Conservation (phyloP, 2,888 invertebrate species). For the Lasioglossum figueresi region DNA sequence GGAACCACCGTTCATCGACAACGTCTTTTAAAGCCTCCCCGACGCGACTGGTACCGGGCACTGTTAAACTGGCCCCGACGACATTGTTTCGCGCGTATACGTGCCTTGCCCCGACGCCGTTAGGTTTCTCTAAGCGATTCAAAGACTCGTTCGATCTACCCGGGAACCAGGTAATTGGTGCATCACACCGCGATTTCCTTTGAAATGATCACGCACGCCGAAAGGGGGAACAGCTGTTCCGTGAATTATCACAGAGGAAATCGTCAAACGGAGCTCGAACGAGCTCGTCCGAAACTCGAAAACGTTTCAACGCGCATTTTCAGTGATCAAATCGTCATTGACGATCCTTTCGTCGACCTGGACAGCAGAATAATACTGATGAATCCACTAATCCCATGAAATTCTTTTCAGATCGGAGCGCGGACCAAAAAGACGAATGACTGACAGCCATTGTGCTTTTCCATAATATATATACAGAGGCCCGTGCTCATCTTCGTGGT, state of each 20-base stretch:
- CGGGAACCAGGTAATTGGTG: slow-evolving; percentile 21
- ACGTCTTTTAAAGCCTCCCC: slow-evolving; percentile 78
- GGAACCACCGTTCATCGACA: slow-evolving; percentile 70
- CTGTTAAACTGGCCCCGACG: slow-evolving; percentile 55
- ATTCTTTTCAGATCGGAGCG: neutral
- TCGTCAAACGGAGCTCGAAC: neutral
- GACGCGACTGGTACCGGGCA: slow-evolving; percentile 39
- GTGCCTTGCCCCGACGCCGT: neutral
- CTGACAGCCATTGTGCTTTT: slow-evolving; percentile 14
- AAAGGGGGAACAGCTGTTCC: neutral
- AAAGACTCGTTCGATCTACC: slow-evolving; percentile 20
- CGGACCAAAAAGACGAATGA: neutral
- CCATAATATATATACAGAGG: neutral
- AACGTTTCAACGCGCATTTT: neutral
- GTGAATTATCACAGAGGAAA: neutral
- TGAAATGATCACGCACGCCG: neutral
- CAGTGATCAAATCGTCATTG: neutral
- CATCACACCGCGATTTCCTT: slow-evolving; percentile 21
- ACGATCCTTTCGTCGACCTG: neutral
- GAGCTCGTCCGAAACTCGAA: neutral
- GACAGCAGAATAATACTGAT: neutral
- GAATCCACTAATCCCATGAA: too few species aligned
- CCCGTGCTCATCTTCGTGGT: neutral
- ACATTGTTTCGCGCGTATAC: slow-evolving; percentile 41
- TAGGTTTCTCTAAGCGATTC: slow-evolving; percentile 40